These are phyloP conservation scores for Lasioglossum calceatum DNA, from an alignment of 2,888 invertebrate genomes.

Conservation along the genomic window DNA sequence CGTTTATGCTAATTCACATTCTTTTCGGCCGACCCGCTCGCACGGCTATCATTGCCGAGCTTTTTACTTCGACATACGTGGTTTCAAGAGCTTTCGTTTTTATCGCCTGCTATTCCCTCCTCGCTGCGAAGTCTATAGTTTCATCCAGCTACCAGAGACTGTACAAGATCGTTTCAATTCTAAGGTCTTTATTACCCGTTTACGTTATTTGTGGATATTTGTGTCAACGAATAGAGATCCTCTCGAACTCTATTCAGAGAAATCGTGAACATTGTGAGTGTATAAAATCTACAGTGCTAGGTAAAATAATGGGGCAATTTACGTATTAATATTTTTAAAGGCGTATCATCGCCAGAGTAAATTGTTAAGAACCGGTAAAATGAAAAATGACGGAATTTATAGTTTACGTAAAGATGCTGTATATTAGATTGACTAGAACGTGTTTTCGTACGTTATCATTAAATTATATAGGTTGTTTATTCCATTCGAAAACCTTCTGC, in stretches of 20 bases:
- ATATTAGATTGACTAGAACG: no score
- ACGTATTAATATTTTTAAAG: neutral
- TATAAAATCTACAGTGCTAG: no score
- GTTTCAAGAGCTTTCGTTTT: neutral
- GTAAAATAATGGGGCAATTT: neutral
- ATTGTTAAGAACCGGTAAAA: no score
- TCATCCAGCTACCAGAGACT: neutral
- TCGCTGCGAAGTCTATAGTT: neutral
- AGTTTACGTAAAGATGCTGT: no score
- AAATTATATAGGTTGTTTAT: neutral
- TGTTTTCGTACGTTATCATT: no score
- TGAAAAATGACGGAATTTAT: no score
- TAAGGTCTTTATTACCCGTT: neutral
- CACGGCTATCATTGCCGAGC: constrained; percentile 1
- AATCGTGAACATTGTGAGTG: neutral
- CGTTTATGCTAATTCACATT: neutral
- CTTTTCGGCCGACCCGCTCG: neutral
- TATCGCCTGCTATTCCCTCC: neutral
- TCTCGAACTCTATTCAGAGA: neutral
- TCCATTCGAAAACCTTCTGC: no score
- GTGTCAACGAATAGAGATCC: neutral
- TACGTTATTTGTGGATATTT: neutral
- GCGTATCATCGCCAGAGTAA: neutral
- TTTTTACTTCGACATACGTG: neutral
- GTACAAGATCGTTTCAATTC: neutral